These are phyloP conservation scores for Microctenopoma lineatum DNA, from an alignment of 2,797 vertebrate species.

Conservation along the genomic window DNA sequence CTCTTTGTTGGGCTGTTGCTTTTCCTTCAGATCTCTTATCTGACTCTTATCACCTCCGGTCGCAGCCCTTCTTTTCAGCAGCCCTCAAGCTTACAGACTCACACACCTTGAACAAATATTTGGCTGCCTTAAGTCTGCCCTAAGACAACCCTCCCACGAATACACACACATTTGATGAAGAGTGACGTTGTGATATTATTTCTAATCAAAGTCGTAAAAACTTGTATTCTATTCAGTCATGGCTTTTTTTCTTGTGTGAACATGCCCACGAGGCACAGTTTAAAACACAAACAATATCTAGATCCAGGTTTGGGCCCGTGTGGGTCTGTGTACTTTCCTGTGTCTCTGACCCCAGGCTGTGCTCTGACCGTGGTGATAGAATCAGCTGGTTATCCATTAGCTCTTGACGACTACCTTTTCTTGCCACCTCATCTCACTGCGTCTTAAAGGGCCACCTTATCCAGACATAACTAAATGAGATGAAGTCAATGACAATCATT, in stretches of 20 bases:
- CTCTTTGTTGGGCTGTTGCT: slow-evolving; percentile 76
- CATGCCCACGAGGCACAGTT: slow-evolving; percentile 43
- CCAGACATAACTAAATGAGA: slow-evolving; percentile 8
- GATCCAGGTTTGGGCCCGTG: slow-evolving; percentile 64
- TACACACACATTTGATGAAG: slow-evolving; percentile 6
- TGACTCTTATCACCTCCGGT: slow-evolving; percentile 74
- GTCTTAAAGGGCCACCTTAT: slow-evolving; percentile 70
- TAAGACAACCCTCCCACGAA: slow-evolving; percentile 46
- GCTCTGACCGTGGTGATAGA: slow-evolving; percentile 75
- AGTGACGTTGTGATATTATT: slow-evolving; percentile 22
- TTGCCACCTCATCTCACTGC: slow-evolving; percentile 65
- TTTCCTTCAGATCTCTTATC: slow-evolving; percentile 81
- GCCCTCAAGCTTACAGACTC: slow-evolving; percentile 62
- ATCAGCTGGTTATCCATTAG: slow-evolving; percentile 85
- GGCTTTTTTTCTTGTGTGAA: not conserved
- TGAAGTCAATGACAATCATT: not conserved
- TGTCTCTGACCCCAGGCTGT: slow-evolving; percentile 72
- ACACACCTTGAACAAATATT: slow-evolving; percentile 81
- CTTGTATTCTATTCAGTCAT: slow-evolving; percentile 6
- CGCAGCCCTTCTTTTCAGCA: slow-evolving; percentile 70
- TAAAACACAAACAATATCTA: slow-evolving; percentile 59
- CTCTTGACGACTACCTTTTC: slow-evolving; percentile 66
- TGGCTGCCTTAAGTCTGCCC: slow-evolving; percentile 63
- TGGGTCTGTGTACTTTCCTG: slow-evolving; percentile 75
- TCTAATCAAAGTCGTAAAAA: slow-evolving; percentile 10